Evolutionary conservation across 2,113 vertebrate species (phyloP).

Genomic region (Protomyctophum bolini): DNA sequence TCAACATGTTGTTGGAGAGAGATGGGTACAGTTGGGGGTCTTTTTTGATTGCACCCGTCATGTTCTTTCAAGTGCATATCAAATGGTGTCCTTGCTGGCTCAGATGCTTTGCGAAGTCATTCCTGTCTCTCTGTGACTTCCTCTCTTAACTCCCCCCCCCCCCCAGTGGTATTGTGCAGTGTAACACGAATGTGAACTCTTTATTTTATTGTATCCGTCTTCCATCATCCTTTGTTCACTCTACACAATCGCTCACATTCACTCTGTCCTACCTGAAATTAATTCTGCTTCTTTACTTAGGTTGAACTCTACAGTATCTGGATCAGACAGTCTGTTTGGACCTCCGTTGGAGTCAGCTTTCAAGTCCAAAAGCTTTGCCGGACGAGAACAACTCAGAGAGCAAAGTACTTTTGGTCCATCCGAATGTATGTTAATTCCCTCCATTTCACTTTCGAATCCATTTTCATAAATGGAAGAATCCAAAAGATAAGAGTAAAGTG

Average conservation of each 20-base stretch:
- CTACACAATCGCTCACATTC: not conserved
- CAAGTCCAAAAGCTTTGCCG: slow-evolving; percentile 85
- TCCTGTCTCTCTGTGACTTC: not conserved
- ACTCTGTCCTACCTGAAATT: not conserved
- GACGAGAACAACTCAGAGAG: slow-evolving; percentile 68
- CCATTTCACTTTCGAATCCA: no score
- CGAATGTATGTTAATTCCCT: slow-evolving; percentile 65
- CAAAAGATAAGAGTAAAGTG: no score
- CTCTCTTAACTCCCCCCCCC: not conserved
- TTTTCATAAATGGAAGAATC: no score
- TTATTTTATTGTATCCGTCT: not conserved
- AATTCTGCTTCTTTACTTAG: slow-evolving; percentile 38
- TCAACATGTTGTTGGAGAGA: no score
- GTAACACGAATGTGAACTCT: no score
- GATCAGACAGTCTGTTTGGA: slow-evolving; percentile 85
- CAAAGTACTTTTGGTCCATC: slow-evolving; percentile 48
- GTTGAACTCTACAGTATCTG: slow-evolving; percentile 67
- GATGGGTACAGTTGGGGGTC: not conserved
- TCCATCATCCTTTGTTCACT: not conserved
- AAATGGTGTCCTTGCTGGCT: not conserved
- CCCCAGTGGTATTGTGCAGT: no score
- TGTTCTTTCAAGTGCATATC: not conserved
- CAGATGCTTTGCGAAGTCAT: not conserved
- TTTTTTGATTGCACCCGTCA: not conserved
- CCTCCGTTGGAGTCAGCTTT: slow-evolving; percentile 87